Base-by-base conservation (phyloP, 2,888 invertebrate species). In the Charanyca ferruginea region DNA sequence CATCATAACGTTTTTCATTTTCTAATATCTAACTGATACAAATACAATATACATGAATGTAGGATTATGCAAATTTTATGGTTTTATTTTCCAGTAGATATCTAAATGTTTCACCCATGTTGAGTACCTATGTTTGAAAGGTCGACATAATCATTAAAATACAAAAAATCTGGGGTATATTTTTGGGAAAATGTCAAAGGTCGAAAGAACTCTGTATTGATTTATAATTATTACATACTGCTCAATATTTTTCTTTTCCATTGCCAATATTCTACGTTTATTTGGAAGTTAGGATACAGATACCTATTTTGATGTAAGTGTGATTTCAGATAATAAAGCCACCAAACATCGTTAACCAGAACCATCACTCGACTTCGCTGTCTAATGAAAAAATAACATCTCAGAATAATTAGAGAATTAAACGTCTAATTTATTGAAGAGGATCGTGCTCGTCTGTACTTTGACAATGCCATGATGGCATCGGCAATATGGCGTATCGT, bases 401-500 rank as follows among this genome's bases (percentile, higher is more conserved):
- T 64, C 42, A 4, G 64, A 63, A 67, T 62, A 66, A 77, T 73
- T 65, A 65, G 61, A 35, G 66, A 79, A 79, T 79, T 75, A 65
- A 79, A 79, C 55, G 55, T 71, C 48, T 65, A 79, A 79, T 77
- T 71, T 63, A 80, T 67, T 58, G 61, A 45, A 78, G 75, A 64
- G 67, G 64, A 61, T 77, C 60, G 60, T 60, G 55, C 58, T 63
- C 66, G 62, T 44, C 69, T 77, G 80, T 77, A 80, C 73, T 65
- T 68, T 55, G 77, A 80, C 71, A 78, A 77, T 80, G 70, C 77
- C 72, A 76, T 81, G 72, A 76, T 80, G 73, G 79, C 77, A 81
- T 80, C 76, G 75, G 89, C 89, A 89, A 91, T 92, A 90, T 87
- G 87, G 90, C 90, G 91, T 93, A 93, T 92, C 87, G 90, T 91